phyloP scores from a whole-genome alignment of 2,888 invertebrate species.

The Apeira syringaria region DNA sequence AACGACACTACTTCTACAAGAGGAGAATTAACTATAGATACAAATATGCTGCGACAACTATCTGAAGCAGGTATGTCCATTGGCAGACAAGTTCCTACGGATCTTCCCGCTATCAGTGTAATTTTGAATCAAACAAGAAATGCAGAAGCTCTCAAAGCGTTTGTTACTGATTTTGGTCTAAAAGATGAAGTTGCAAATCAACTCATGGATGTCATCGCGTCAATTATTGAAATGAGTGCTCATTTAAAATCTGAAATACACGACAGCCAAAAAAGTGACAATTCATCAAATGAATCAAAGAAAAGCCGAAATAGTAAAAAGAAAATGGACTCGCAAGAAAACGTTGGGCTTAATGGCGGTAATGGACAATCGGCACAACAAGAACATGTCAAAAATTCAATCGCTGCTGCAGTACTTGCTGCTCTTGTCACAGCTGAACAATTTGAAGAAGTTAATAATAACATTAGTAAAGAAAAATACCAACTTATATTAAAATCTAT shows the following conservation, averaged over 20 bases:
- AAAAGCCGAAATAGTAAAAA: slow-evolving; percentile 60
- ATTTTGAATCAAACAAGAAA: slow-evolving; percentile 77
- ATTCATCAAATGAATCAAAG: slow-evolving; percentile 47
- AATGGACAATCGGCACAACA: slow-evolving; percentile 65
- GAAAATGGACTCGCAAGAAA: slow-evolving; percentile 45
- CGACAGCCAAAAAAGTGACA: slow-evolving; percentile 51
- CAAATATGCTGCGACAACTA: slow-evolving; percentile 85
- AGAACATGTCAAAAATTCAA: slow-evolving; percentile 79
- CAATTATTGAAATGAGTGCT: slow-evolving; percentile 79
- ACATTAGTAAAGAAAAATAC: slow-evolving; percentile 77
- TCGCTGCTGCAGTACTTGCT: slow-evolving; percentile 78
- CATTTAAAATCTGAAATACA: slow-evolving; percentile 72
- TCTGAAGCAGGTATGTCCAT: slow-evolving; percentile 88
- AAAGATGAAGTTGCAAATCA: slow-evolving; percentile 81
- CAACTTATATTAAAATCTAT: slow-evolving; percentile 78
- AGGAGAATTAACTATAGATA: slow-evolving; percentile 85
- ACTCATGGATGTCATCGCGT: slow-evolving; percentile 74
- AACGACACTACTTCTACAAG: slow-evolving; percentile 78
- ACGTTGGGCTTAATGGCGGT: slow-evolving; percentile 36
- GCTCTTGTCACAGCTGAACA: slow-evolving; percentile 79
- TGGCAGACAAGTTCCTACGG: slow-evolving; percentile 85
- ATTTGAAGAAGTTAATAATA: slow-evolving; percentile 76
- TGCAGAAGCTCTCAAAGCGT: slow-evolving; percentile 74
- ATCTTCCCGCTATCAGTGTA: slow-evolving; percentile 85
- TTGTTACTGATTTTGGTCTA: slow-evolving; percentile 74